Conservation (phyloP, 2,113 vertebrate genomes). For the Calypte anna region DNA sequence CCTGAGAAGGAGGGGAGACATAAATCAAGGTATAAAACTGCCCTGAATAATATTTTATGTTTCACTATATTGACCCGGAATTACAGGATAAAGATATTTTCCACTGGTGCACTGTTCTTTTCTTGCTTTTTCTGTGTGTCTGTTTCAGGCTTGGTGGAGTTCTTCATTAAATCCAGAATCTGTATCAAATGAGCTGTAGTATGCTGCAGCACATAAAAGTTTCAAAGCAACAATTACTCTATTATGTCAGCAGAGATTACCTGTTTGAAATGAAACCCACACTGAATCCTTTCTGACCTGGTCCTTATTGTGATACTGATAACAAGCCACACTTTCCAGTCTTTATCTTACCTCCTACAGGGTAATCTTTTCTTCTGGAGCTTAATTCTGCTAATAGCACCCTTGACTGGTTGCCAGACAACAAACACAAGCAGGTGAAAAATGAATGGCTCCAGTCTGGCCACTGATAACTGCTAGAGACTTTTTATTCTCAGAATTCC, state of each 20-base stretch:
- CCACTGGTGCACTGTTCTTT: background rate
- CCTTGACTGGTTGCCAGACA: constrained; percentile 83
- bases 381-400: constrained; percentile 81
- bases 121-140: background rate
- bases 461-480: constrained; percentile 69
- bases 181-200: constrained; percentile 66
- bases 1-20: constrained; percentile 11
- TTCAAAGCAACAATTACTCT: constrained; percentile 73
- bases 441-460: constrained; percentile 78
- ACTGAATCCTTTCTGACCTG: constrained; percentile 70
- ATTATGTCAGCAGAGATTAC: constrained; percentile 77
- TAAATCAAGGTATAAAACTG: constrained; percentile 63
- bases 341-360: constrained; percentile 77
- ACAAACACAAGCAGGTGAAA: constrained; percentile 79
- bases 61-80: constrained; percentile 52
- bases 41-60: constrained; percentile 51
- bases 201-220: constrained; percentile 57
- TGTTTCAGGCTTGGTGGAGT: constrained; percentile 3
- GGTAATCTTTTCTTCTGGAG: constrained; percentile 78
- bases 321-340: constrained; percentile 78
- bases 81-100: constrained; percentile 60
- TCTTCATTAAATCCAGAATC: constrained; percentile 44
- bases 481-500: constrained; percentile 74
- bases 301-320: constrained; percentile 77
- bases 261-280: constrained; percentile 76